Evolutionary conservation across 35 echinoderm and acorn worm species (phyloP), one percentile per base, ranked within the genome.

Genomic region (Holothuria glaberrima): DNA sequence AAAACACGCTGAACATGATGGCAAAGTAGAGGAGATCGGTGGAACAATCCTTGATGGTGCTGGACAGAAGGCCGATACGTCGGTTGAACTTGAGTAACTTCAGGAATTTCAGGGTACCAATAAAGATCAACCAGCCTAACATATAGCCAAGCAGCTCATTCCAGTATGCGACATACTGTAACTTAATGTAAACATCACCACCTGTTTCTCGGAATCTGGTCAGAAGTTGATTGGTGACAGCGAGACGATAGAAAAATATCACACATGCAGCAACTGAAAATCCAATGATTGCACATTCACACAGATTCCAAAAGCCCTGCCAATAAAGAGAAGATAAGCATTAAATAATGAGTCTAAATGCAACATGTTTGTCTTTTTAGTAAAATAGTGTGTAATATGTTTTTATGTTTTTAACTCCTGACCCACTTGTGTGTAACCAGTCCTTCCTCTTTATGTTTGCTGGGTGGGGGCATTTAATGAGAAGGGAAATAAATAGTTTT

Each of bases 141-240:
- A 98, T 90, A 81, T 93, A 95, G 14, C 88, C 91, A 7, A 99
- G 89, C 26, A 99, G 68, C 41, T 95, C 97, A 26, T 99, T 99
- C 97, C 91, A 99, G 88, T 95, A 93, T 19, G 97, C 97, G 10
- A 99, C 91, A 45, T 99, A 95, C 93, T 99, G 97, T 18, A 99
- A 89, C 68, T 99, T 99, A 30, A 99, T 91, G 71, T 94, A 92
- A 16, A 54, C 83, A 27, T 69, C 30, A 20, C 93, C 94, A 19
- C 82, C 69, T 1, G 66, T 75, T 22, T 88, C 83, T 58, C 89
- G 94, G 25, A 99, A 91, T 21, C 34, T 45, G 5, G 27, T 60
- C 6, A 92, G 31, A 9, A 99, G 56, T 17, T 78, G 38, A 36
- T 93, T 90, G 31, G 86, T 93, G 54, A 93, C 91, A 30, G 35